A percentile compares a stretch with the other conserved stretches of the same genome.
Conservation (phyloP, 2,888 invertebrate genomes). For the Rhingia campestris region DNA sequence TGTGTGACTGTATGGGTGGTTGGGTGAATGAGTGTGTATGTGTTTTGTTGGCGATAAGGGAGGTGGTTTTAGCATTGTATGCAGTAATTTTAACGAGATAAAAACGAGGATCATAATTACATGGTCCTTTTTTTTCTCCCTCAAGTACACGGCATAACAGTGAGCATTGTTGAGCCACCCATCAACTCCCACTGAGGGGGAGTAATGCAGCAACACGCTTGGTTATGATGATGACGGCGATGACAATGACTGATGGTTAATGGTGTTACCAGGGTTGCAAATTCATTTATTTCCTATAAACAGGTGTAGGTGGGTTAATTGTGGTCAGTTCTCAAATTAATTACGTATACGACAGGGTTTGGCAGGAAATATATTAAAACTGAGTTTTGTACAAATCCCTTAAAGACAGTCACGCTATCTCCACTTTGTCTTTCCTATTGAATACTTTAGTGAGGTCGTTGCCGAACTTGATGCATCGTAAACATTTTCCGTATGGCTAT, state of each 20-base stretch:
- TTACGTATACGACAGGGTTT: too few relatives aligned
- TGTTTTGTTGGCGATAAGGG: slow-evolving; percentile 30
- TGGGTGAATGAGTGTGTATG: slow-evolving; percentile 42
- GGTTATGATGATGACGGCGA: slow-evolving; percentile 11
- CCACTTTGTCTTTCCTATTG: too few relatives aligned
- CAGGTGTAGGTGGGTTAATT: too few relatives aligned
- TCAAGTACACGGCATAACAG: slow-evolving; percentile 61
- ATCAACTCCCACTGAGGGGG: slow-evolving; percentile 48
- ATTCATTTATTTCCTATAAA: neutral
- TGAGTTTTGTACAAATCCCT: too few relatives aligned
- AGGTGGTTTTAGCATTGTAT: slow-evolving; percentile 74
- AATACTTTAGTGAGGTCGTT: too few relatives aligned
- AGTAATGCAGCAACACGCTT: slow-evolving; percentile 20
- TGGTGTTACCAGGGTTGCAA: slow-evolving; percentile 42
- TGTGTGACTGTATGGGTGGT: slow-evolving; percentile 29
- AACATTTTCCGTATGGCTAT: too few relatives aligned
- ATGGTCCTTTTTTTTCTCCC: slow-evolving; percentile 56
- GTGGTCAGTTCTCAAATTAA: too few relatives aligned
- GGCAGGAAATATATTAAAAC: too few relatives aligned
- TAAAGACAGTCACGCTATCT: too few relatives aligned
- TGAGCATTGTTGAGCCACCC: slow-evolving; percentile 43
- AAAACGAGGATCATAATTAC: slow-evolving; percentile 77
- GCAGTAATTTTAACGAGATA: slow-evolving; percentile 81
- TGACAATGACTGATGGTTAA: slow-evolving; percentile 26
- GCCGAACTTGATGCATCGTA: too few relatives aligned